These are phyloP conservation scores for Anagrus nilaparvatae DNA, from an alignment of 1,140 invertebrate species.

Conservation along the genomic window DNA sequence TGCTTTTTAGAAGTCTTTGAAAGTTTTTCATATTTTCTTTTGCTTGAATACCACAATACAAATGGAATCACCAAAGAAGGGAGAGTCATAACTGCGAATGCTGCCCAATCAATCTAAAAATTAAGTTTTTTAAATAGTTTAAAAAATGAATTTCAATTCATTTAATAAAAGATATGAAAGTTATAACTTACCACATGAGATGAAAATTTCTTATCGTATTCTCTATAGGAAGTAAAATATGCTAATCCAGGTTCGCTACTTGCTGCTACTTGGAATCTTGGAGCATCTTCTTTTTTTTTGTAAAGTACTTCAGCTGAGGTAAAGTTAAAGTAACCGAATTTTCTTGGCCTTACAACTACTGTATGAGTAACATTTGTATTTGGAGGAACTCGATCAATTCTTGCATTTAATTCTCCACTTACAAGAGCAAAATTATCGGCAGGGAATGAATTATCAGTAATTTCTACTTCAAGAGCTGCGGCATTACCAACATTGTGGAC, in stretches of 20 bases:
- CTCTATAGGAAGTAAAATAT: constrained; percentile 86
- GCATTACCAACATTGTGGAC: constrained; percentile 76
- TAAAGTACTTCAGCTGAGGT: constrained; percentile 90
- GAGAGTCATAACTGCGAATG: constrained; percentile 92
- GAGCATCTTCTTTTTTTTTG: constrained; percentile 65
- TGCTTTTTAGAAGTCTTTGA: constrained; percentile 36
- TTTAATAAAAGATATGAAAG: background rate
- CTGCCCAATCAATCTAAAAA: constrained; percentile 82
- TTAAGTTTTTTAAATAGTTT: constrained; percentile 3
- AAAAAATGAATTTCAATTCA: constrained; percentile 3
- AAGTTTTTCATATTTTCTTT: constrained; percentile 85
- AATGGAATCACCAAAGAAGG: constrained; percentile 92
- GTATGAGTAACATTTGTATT: constrained; percentile 90
- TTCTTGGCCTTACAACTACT: constrained; percentile 80
- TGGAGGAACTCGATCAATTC: constrained; percentile 82
- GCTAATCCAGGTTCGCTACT: constrained; percentile 96
- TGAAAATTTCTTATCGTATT: constrained; percentile 97
- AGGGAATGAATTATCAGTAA: constrained; percentile 84
- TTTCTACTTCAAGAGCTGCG: constrained; percentile 77
- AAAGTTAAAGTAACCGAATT: constrained; percentile 94
- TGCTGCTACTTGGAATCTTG: constrained; percentile 69
- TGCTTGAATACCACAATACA: constrained; percentile 87
- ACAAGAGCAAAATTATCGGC: constrained; percentile 79
- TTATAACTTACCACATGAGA: constrained; percentile 72
- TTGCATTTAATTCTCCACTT: constrained; percentile 71